Base-by-base conservation (phyloP, 92 coral and sea anemone genomes). In the Epizoanthus stellaris region DNA sequence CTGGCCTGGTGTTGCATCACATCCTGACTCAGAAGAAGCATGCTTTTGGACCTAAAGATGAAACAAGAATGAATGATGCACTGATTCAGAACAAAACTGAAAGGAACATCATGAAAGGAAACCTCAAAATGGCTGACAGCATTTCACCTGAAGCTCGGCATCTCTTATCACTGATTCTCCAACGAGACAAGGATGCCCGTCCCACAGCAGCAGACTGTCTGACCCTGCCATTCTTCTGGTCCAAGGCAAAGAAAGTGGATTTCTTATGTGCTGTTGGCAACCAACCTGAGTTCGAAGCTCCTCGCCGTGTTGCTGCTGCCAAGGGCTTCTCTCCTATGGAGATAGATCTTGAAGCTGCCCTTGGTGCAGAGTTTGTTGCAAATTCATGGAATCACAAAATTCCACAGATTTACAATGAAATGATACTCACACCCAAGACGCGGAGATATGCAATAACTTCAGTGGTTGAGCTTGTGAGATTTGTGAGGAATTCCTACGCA, bases 321-420 rank as follows among this genome's bases (percentile, higher is more conserved):
- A 5, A 16, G 15, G 67, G 67, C 67, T 25, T 62, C 20, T 15
- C 67, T 25, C 20, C 20, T 1, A 23, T 23, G 25, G 25, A 23
- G 25, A 23, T 23, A 23, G 25, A 23, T 0, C 25, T 23, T 23
- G 25, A 23, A 23, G 25, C 25, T 23, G 25, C 25, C 25, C 25
- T 23, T 23, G 25, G 25, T 23, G 25, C 25, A 62, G 20, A 15
- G 4, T 62, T n/a, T 25, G 67, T 62, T 62, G 15, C 20, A n/a
- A 62, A 15, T 25, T 15, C 20, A 62, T 15, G 15, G 15, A 15
- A 15, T 25, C 15, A n/a, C 67, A n/a, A 62, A 62, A 25, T 67
- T 67, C 42, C 71, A 19, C 71, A 67, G 71, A 19, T 67, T 19
- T 67, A 67, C 71, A 67, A 2, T 38, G 71, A 67, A 67, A 67